phyloP scores from a whole-genome alignment of 1,140 invertebrate species.

The Orchestia grillus region DNA sequence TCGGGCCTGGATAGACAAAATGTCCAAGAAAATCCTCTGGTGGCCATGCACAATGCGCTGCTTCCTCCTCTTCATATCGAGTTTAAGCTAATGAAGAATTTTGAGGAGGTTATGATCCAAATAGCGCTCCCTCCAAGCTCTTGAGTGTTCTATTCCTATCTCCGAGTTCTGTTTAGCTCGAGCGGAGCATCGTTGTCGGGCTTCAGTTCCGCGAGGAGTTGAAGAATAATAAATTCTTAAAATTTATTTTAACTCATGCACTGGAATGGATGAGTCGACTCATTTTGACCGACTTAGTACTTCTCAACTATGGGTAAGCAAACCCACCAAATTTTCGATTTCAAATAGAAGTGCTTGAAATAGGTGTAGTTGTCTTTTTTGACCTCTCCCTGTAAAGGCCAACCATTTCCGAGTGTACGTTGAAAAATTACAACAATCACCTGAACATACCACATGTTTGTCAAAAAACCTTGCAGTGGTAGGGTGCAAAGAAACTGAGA shows the following conservation, averaged over 20 bases:
- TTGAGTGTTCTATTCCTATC: constrained; percentile 35
- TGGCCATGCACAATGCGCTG: constrained; percentile 35
- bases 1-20: constrained; percentile 51
- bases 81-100: constrained; percentile 37
- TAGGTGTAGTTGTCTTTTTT: too few relatives aligned
- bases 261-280: too few relatives aligned
- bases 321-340: too few relatives aligned
- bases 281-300: too few relatives aligned
- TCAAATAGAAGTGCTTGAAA: too few relatives aligned
- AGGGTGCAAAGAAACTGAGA: constrained; percentile 48
- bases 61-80: constrained; percentile 56
- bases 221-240: constrained; percentile 47
- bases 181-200: constrained; percentile 59
- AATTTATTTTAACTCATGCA: too few relatives aligned
- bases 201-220: constrained; percentile 61
- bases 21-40: constrained; percentile 60
- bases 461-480: too few relatives aligned
- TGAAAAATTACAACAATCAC: too few relatives aligned
- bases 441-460: too few relatives aligned
- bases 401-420: too few relatives aligned
- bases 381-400: too few relatives aligned
- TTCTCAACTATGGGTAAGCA: too few relatives aligned
- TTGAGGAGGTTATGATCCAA: not conserved
- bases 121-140: constrained; percentile 37
- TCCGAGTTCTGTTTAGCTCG: constrained; percentile 57